Percentiles rank a stretch among this genome's conserved stretches.
Evolutionary conservation across 1,140 invertebrate species (phyloP).

Genomic region (Drosophila orena): DNA sequence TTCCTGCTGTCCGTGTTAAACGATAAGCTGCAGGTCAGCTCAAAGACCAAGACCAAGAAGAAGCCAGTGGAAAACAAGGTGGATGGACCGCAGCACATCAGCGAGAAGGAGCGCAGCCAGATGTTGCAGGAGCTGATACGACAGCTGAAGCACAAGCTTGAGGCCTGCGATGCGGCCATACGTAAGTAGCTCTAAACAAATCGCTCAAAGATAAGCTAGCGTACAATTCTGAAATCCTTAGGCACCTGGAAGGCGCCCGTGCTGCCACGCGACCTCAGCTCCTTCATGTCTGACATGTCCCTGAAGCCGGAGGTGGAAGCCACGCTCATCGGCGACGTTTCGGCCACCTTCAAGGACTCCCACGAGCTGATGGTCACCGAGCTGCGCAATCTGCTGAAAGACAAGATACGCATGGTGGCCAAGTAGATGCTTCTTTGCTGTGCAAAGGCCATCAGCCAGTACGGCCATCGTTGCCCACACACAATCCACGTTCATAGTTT

Average conservation of each 20-base stretch:
- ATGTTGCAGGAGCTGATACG: constrained; percentile 75
- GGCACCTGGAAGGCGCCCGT: constrained; percentile 74
- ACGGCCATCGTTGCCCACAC: constrained; percentile 20
- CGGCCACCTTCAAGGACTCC: constrained; percentile 79
- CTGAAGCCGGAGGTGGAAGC: constrained; percentile 79
- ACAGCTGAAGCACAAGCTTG: constrained; percentile 76
- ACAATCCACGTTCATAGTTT: constrained; percentile 58
- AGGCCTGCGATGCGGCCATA: constrained; percentile 70
- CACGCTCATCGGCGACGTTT: constrained; percentile 76
- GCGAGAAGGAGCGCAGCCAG: constrained; percentile 78
- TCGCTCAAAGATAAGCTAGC: no score
- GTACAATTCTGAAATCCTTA: constrained; percentile 2
- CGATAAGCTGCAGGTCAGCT: constrained; percentile 74
- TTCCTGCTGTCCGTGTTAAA: constrained; percentile 78
- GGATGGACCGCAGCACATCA: constrained; percentile 54
- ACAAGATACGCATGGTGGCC: constrained; percentile 82
- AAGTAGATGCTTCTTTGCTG: constrained; percentile 68
- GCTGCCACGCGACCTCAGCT: constrained; percentile 69
- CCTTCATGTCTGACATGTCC: constrained; percentile 83
- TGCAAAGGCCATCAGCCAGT: constrained; percentile 52
- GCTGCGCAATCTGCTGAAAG: constrained; percentile 76
- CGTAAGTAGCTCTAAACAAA: constrained; percentile 45
- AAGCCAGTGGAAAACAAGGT: constrained; percentile 47
- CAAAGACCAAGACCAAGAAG: constrained; percentile 73
- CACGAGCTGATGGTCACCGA: constrained; percentile 82